phyloP scores from a whole-genome alignment of 2,113 vertebrate species.

The Pluvialis apricaria region DNA sequence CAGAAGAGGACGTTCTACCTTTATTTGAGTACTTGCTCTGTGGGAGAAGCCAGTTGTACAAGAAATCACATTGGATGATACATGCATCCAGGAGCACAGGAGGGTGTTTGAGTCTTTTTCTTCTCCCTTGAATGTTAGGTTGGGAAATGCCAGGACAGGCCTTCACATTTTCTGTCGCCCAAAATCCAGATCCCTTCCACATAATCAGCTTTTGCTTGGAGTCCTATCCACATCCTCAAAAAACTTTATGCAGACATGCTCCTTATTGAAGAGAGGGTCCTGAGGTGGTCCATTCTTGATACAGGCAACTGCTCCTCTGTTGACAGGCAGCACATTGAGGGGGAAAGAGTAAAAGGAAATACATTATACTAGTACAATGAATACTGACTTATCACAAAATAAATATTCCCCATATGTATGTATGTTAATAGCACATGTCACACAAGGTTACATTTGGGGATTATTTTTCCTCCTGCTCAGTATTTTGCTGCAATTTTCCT shows the following conservation, averaged over 20 bases:
- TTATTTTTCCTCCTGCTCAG: background rate
- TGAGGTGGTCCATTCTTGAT: background rate
- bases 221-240: background rate
- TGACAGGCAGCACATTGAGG: background rate
- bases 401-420: background rate
- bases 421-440: background rate
- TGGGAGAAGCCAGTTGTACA: background rate
- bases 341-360: background rate
- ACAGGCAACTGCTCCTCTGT: background rate
- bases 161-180: background rate
- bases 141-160: background rate
- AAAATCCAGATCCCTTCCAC: background rate
- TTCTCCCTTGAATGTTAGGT: background rate
- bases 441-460: background rate
- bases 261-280: background rate
- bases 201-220: background rate
- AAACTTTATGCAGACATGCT: background rate
- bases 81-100: background rate
- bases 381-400: background rate
- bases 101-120: background rate
- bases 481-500: background rate
- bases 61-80: background rate
- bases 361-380: background rate
- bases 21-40: background rate
- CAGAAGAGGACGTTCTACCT: conserved; percentile 31